Percentiles rank a stretch among this genome's conserved stretches.
phyloP scores from a whole-genome alignment of 2,888 invertebrate genomes.

The Noctua pronuba region DNA sequence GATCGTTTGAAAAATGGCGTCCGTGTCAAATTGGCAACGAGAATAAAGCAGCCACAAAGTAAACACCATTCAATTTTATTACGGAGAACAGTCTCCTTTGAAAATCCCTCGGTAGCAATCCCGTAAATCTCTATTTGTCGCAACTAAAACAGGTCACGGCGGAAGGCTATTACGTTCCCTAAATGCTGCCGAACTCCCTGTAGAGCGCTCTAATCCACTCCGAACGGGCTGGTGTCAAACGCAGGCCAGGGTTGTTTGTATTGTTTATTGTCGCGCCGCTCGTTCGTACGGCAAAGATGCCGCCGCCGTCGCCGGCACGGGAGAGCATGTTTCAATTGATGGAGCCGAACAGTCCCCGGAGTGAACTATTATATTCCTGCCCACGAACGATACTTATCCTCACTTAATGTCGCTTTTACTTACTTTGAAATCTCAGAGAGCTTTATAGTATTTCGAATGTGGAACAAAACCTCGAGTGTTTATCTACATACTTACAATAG shows the following conservation, averaged over 20 bases:
- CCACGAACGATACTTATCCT: constrained; percentile 79
- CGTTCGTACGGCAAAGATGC: constrained; percentile 87
- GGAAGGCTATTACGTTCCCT: constrained; percentile 89
- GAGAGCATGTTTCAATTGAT: constrained; percentile 87
- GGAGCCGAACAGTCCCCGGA: constrained; percentile 77
- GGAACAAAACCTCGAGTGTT: constrained; percentile 62
- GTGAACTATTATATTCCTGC: constrained; percentile 80
- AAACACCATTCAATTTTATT: constrained; percentile 88
- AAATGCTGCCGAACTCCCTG: constrained; percentile 89
- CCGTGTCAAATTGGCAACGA: constrained; percentile 70
- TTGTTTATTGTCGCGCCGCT: constrained; percentile 90
- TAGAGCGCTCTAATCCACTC: constrained; percentile 89
- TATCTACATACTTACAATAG: not conserved
- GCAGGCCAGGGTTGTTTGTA: constrained; percentile 90
- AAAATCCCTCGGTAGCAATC: constrained; percentile 84
- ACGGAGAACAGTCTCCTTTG: constrained; percentile 81
- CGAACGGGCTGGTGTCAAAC: constrained; percentile 90
- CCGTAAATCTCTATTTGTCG: constrained; percentile 90
- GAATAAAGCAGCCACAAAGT: constrained; percentile 82
- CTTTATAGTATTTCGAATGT: constrained; percentile 64
- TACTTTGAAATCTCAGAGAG: constrained; percentile 67
- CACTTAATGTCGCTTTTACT: constrained; percentile 77
- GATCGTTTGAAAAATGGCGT: constrained; percentile 59
- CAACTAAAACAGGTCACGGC: constrained; percentile 90
- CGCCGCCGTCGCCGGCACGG: constrained; percentile 76